Percentiles rank a stretch among this genome's conserved stretches.
These are phyloP conservation scores for Archegozetes longisetosus DNA, from an alignment of 1,140 invertebrate genomes.

Conservation along the genomic window DNA sequence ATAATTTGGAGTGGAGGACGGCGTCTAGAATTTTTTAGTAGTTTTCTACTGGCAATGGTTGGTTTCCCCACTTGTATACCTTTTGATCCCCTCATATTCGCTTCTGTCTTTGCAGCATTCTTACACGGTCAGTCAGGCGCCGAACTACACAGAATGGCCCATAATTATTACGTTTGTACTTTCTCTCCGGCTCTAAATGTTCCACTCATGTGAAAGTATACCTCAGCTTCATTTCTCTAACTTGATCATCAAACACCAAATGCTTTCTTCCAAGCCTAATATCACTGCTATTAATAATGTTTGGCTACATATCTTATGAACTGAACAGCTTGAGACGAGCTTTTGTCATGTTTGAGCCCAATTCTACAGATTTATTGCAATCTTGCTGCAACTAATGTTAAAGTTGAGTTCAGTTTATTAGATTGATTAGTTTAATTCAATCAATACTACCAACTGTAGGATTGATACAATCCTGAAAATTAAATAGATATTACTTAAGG, in stretches of 20 bases:
- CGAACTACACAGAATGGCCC: neutral
- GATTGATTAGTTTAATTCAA: no score
- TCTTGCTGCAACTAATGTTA: no score
- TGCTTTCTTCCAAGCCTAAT: neutral
- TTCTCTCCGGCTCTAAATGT: neutral
- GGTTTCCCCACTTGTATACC: neutral
- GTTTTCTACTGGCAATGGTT: neutral
- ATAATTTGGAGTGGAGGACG: neutral
- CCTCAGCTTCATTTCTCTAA: neutral
- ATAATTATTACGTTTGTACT: neutral
- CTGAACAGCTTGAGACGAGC: no score
- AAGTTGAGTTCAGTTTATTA: no score
- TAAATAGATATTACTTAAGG: no score
- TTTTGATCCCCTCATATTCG: neutral
- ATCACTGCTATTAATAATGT: neutral
- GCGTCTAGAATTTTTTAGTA: neutral
- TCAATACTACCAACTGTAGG: no score
- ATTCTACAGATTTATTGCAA: no score
- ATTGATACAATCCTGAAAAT: no score
- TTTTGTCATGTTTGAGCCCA: no score
- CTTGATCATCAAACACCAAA: neutral
- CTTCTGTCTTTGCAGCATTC: neutral
- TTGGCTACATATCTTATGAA: neutral
- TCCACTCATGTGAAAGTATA: neutral
- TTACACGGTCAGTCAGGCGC: neutral